A percentile compares a stretch with the other conserved stretches of the same genome.
phyloP scores from a whole-genome alignment of 1,140 invertebrate species.

The Oedothorax gibbosus region DNA sequence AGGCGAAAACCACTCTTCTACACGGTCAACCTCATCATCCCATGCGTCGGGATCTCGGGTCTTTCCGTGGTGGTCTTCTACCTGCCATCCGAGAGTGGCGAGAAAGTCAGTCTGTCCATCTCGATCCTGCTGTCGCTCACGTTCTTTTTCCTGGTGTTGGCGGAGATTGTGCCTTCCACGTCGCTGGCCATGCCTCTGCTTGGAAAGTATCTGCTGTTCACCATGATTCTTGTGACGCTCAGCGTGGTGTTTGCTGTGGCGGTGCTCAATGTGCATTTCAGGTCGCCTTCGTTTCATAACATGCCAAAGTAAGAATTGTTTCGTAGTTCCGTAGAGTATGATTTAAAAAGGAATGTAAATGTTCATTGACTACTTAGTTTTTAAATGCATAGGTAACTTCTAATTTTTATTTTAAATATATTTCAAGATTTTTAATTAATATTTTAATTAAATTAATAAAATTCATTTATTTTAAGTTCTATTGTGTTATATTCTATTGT shows the following conservation, averaged over 20 bases:
- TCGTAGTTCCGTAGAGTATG: no score
- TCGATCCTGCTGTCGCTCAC: constrained; percentile 97
- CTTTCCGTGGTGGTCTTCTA: constrained; percentile 98
- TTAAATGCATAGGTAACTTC: no score
- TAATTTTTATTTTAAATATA: no score
- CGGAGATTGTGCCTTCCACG: constrained; percentile 97
- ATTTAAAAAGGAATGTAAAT: no score
- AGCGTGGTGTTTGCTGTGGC: constrained; percentile 98
- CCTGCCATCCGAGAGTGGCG: constrained; percentile 95
- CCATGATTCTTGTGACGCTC: constrained; percentile 97
- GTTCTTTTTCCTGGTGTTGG: constrained; percentile 96
- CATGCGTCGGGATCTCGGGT: constrained; percentile 95
- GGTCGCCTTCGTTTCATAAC: constrained; percentile 95
- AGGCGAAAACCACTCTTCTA: constrained; percentile 96
- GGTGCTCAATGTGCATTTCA: constrained; percentile 98
- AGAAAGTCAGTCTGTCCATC: constrained; percentile 96
- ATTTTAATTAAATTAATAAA: no score
- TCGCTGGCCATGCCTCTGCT: constrained; percentile 96
- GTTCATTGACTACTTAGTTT: no score
- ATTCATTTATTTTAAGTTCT: no score
- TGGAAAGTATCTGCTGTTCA: constrained; percentile 96
- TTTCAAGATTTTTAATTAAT: no score
- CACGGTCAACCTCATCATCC: constrained; percentile 95
- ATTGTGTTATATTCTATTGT: no score
- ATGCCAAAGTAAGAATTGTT: constrained; percentile 71